phyloP scores from a whole-genome alignment of 2,888 invertebrate genomes.

The Pardosa pseudoannulata region DNA sequence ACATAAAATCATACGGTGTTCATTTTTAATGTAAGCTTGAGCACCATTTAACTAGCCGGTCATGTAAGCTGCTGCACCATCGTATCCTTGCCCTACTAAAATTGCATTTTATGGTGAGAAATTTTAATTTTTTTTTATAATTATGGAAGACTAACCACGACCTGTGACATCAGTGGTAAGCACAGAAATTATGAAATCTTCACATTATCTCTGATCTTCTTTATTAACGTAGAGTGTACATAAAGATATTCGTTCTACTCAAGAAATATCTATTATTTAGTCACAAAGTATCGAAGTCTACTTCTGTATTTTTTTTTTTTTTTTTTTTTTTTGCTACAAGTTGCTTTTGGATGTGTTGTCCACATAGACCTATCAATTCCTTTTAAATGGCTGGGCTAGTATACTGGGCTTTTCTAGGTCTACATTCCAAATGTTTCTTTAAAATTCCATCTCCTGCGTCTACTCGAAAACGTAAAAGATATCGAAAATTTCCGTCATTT shows the following conservation, averaged over 20 bases:
- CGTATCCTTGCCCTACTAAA: slow-evolving; percentile 23
- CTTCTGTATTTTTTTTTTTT: too few species aligned
- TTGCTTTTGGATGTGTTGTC: background rate
- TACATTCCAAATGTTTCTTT: background rate
- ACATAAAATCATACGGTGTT: background rate
- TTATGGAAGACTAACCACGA: background rate
- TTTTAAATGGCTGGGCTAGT: slow-evolving; percentile 22
- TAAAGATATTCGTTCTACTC: background rate
- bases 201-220: background rate
- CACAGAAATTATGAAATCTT: background rate
- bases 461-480: slow-evolving; percentile 30
- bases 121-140: background rate
- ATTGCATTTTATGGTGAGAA: background rate
- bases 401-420: background rate
- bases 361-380: slow-evolving; percentile 23
- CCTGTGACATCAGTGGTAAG: slow-evolving; percentile 2
- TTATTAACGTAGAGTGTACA: background rate
- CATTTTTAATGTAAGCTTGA: slow-evolving; percentile 8
- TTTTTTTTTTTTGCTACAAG: background rate
- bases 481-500: slow-evolving; percentile 27
- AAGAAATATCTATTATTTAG: slow-evolving; percentile 14
- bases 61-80: slow-evolving; percentile 24
- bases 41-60: slow-evolving; percentile 20
- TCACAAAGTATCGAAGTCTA: background rate
- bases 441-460: background rate